Evolutionary conservation across 2,888 invertebrate species (phyloP), one percentile per base, ranked within the genome.

Genomic region (Trissolcus brochymenae): DNA sequence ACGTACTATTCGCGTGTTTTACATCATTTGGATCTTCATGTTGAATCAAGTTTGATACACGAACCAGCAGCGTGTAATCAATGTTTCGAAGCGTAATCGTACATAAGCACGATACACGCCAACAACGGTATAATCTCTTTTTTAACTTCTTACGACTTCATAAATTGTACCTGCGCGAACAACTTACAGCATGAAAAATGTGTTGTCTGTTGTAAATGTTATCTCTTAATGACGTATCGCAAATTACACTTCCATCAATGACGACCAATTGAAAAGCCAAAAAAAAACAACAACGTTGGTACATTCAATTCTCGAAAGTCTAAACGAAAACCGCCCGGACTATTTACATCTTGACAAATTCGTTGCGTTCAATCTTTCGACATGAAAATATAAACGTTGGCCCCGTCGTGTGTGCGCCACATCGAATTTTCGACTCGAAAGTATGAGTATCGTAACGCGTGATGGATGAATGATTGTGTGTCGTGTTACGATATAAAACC

Each of bases 81-180:
- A 59, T 72, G 64, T 59, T 64, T 57, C 13, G 25, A 35, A 43
- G 21, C 19, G 43, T 59, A 64, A 64, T 64, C 51, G 64, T 57
- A 19, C 51, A 57, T 62, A 57, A 53, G 57, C 71, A 71, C 71
- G 71, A 71, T 71, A 71, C 62, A 16, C 17, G 25, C 43, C 9
- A 40, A 40, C 29, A 21, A 49, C 19, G 17, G 55, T 50, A n/a
- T n/a, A 40, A 61, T 70, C 55, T 46, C 61, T 40, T 19, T 55
- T 50, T 49, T 61, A 25, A 61, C 55, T 61, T 55, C 61, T 50
- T 61, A 49, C 60, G 68, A 67, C 43, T 67, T 41, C n/a, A 41
- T 57, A 66, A 35, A 11, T 35, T 35, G 7, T 35, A 35, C 6
- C 9, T 1, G 29, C 4, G 35, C 35, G 2, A 6, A 4, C 2